These are phyloP conservation scores for Caenorhabditis zanzibari DNA, from an alignment of 2,888 invertebrate species.

Conservation along the genomic window DNA sequence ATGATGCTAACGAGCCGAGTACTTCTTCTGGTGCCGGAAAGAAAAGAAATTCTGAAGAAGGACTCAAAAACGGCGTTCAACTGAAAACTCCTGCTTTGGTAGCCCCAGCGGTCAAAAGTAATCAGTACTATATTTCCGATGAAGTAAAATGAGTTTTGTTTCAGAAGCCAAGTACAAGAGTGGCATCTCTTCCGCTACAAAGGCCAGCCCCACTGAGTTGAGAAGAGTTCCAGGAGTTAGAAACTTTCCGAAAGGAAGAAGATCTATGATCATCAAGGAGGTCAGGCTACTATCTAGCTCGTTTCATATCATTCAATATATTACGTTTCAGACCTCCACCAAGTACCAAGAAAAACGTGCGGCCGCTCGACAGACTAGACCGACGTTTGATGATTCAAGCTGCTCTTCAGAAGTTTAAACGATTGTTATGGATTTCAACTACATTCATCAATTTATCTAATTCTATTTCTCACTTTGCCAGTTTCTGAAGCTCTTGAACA, in stretches of 20 bases:
- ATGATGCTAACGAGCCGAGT: slow-evolving; percentile 11
- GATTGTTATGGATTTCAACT: not conserved
- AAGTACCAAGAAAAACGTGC: slow-evolving; percentile 30
- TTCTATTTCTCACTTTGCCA: not conserved
- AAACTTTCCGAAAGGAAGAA: slow-evolving; percentile 72
- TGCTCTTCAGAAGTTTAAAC: slow-evolving; percentile 46
- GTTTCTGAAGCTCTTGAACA: slow-evolving; percentile 16
- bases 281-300: slow-evolving; percentile 9
- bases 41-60: slow-evolving; percentile 23
- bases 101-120: slow-evolving; percentile 28
- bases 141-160: not conserved
- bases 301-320: not conserved
- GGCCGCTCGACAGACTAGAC: slow-evolving; percentile 3
- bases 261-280: slow-evolving; percentile 72
- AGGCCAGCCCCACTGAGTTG: slow-evolving; percentile 59
- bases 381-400: slow-evolving; percentile 42
- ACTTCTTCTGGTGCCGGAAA: slow-evolving; percentile 6
- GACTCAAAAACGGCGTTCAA: not conserved
- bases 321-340: slow-evolving; percentile 36
- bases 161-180: slow-evolving; percentile 52
- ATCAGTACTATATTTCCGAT: not conserved
- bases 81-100: slow-evolving; percentile 42
- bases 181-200: slow-evolving; percentile 57
- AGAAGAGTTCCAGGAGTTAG: slow-evolving; percentile 70
- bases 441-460: slow-evolving; percentile 7